phyloP scores from a whole-genome alignment of 2,113 vertebrate genomes.

The Myanophis thanlyinensis region DNA sequence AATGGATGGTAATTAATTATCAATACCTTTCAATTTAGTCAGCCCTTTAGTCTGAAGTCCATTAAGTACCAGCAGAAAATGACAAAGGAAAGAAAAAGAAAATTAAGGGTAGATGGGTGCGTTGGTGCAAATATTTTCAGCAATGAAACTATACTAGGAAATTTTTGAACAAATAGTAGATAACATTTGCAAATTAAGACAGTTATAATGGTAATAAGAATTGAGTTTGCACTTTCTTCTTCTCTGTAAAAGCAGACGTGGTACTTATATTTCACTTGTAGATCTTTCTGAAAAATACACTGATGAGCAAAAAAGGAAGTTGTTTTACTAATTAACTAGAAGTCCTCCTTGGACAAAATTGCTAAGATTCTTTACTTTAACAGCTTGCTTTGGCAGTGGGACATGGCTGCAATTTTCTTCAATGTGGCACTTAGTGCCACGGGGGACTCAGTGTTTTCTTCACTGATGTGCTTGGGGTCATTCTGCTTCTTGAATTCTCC shows the following conservation, averaged over 20 bases:
- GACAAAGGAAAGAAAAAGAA: neutral
- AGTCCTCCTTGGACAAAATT: neutral
- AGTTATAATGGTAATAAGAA: neutral
- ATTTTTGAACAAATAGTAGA: neutral
- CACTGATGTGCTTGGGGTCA: neutral
- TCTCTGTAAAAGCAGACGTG: neutral
- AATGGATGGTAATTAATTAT: neutral
- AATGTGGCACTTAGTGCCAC: neutral
- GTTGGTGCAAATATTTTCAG: neutral
- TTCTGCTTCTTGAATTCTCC: neutral
- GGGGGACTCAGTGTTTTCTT: neutral
- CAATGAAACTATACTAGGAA: neutral
- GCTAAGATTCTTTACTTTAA: neutral
- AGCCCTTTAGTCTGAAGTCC: neutral
- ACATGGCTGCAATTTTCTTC: neutral
- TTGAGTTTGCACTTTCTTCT: neutral
- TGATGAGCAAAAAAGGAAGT: neutral
- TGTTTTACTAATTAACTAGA: neutral
- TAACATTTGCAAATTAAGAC: neutral
- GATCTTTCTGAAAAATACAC: neutral
- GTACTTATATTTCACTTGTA: neutral
- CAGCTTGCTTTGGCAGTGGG: neutral
- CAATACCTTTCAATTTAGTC: neutral
- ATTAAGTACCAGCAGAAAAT: neutral
- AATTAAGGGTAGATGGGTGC: neutral